Base-by-base conservation (phyloP, 2,797 vertebrate species). In the Lemur catta region DNA sequence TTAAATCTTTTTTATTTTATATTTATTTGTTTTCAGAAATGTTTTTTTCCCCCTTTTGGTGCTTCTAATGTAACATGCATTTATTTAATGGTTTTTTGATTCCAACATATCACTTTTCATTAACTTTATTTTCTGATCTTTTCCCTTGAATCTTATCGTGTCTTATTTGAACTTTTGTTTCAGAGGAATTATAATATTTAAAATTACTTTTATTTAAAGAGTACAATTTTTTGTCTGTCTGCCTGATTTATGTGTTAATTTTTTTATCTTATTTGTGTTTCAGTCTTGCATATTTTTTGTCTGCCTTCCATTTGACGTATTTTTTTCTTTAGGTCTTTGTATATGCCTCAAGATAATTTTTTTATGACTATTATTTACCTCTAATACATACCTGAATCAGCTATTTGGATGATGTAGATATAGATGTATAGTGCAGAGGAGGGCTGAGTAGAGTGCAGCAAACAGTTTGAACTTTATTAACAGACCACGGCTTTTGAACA, bases 311-410 rank as follows among this genome's bases (percentile, higher is more conserved):
- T 71, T 95, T 84, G 52, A 26, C 33, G 55, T 67, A 55, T 38
- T 80, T 15, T 67, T 95, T 96, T 67, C n/a, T 76, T 82, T 82
- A 79, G 43, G 12, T 94, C 41, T 95, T 81, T 59, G 28, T 84
- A 15, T n/a, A 71, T 46, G 22, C 28, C 26, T 41, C 52, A 82
- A 55, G 63, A 2, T 71, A 71, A 43, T 35, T 72, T 81, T 74
- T 74, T 46, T 41, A 7, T 35, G 14, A 28, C n/a, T 82, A 1
- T n/a, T 87, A 9, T 26, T 84, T 4, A 48, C 26, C 38, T 79
- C 38, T 63, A 82, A 84, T n/a, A 6, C 0, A 50, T 17, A 41
- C 17, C 28, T 80, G 24, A 93, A 52, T 43, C 12, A 74, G 69
- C 35, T 89, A 35, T 57, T 89, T n/a, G 63, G 7, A 24, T 57